Evolutionary conservation across 2,888 invertebrate genomes (phyloP), one percentile per base, ranked within the genome.

Genomic region (Idaea aversata): DNA sequence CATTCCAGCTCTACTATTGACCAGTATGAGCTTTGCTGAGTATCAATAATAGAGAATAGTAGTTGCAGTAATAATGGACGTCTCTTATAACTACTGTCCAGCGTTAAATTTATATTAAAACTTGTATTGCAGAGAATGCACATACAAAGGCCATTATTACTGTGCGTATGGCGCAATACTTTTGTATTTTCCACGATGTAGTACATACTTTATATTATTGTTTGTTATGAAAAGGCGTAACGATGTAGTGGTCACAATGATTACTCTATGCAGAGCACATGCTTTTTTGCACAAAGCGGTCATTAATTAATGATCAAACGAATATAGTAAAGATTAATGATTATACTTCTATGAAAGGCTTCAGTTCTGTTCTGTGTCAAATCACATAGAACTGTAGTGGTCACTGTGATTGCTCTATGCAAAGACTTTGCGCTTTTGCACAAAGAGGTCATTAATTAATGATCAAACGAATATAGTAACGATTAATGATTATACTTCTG

Each of bases 21-120:
- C 83, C 81, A 77, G 75, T 80, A 77, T 84, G 83, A 84, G 87
- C 88, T 80, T 82, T 81, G 80, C 80, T 77, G 79, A 84, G 79
- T 85, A 86, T 87, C 88, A 90, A 90, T 88, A 88, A 90, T 88
- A 88, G 87, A 88, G 84, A 87, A 84, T 85, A 80, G 86, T 81
- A 78, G 83, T 81, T 81, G 78, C 82, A 82, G 86, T 85, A 87
- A 88, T 88, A 88, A 88, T 86, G 79, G 83, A 76, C 70, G 71
- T 68, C 71, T 76, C 79, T 77, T 78, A 78, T 80, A 69, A 81
- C 78, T 74, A 76, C 80, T 76, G 72, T 77, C 67, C 77, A 80
- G 77, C 86, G 86, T 85, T 86, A 85, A 88, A 87, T 87, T 88
- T 87, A 82, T 87, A 88, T 89, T 88, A 88, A 87, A 88, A 84